phyloP scores from a whole-genome alignment of 1,140 invertebrate species.

The Zaprionus africanus region DNA sequence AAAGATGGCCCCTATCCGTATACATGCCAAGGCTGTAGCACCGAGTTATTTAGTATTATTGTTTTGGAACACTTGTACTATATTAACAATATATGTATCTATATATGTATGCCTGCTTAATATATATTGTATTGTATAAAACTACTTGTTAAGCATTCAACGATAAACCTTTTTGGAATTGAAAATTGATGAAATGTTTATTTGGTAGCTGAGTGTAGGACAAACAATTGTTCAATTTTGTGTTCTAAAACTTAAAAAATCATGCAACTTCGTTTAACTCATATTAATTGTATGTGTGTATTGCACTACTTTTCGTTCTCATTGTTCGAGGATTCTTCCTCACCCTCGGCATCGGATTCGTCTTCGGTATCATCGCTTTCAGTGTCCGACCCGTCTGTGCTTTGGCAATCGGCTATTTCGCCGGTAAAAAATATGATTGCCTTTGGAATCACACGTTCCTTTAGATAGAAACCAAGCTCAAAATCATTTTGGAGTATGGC shows the following conservation, averaged over 20 bases:
- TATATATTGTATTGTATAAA: conserved; percentile 55
- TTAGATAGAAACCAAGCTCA: conserved; percentile 95
- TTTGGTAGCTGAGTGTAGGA: conserved; percentile 47
- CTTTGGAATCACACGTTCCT: conserved; percentile 93
- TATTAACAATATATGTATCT: conserved; percentile 26
- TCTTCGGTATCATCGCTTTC: conserved; percentile 90
- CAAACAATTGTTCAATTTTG: conserved; percentile 53
- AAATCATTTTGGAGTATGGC: conserved; percentile 89
- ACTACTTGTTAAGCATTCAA: conserved; percentile 61
- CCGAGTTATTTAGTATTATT: conserved; percentile 54
- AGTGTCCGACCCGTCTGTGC: conserved; percentile 84
- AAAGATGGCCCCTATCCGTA: conserved; percentile 10
- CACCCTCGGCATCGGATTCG: conserved; percentile 80
- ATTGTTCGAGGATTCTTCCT: conserved; percentile 56
- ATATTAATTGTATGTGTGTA: conserved; percentile 13
- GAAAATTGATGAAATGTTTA: conserved; percentile 47
- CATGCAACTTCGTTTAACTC: conserved; percentile 1
- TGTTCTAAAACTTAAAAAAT: conserved; percentile 17
- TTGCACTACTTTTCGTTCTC: conserved; percentile 46
- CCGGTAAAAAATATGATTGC: conserved; percentile 95
- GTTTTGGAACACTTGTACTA: conserved; percentile 41
- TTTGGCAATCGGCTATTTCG: conserved; percentile 87
- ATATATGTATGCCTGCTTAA: conserved; percentile 40
- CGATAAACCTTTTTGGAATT: conserved; percentile 46
- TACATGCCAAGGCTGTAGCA: conserved; percentile 22